Conservation (phyloP, 2,888 invertebrate species). For the Lysandra coridon region DNA sequence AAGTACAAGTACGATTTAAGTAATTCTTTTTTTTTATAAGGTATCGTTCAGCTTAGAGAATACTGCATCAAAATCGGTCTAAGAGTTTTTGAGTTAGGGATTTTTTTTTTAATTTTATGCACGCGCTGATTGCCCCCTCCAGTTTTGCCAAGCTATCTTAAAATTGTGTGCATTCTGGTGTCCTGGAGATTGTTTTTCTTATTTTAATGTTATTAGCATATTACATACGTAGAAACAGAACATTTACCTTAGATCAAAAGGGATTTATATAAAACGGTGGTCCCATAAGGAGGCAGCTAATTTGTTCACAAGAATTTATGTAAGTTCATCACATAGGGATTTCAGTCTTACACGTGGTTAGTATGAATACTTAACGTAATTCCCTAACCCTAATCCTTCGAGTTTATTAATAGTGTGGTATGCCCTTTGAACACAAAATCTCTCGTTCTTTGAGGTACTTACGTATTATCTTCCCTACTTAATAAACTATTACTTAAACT, state of each 20-base stretch:
- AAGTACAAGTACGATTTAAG: no score
- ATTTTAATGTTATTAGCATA: background rate
- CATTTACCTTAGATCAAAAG: background rate
- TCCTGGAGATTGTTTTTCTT: background rate
- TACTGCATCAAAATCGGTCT: no score
- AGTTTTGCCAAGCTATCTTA: background rate
- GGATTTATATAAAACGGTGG: background rate
- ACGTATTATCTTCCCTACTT: background rate
- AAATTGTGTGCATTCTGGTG: background rate
- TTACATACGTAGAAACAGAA: background rate
- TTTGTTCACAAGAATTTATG: conserved; percentile 73
- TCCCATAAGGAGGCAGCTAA: conserved; percentile 40
- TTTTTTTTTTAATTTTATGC: no score
- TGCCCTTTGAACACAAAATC: background rate
- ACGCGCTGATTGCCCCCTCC: no score
- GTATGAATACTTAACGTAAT: conserved; percentile 40
- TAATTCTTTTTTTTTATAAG: no score
- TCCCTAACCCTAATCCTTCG: conserved; percentile 18
- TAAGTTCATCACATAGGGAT: conserved; percentile 52
- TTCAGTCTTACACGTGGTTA: conserved; percentile 52
- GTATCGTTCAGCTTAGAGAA: no score
- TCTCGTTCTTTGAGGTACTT: background rate
- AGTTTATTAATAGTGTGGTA: conserved; percentile 22
- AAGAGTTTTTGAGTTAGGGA: no score
- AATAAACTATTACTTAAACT: background rate